Evolutionary conservation across 1,140 invertebrate genomes (phyloP), one percentile per base, ranked within the genome.

Genomic region (Diabrotica virgifera): DNA sequence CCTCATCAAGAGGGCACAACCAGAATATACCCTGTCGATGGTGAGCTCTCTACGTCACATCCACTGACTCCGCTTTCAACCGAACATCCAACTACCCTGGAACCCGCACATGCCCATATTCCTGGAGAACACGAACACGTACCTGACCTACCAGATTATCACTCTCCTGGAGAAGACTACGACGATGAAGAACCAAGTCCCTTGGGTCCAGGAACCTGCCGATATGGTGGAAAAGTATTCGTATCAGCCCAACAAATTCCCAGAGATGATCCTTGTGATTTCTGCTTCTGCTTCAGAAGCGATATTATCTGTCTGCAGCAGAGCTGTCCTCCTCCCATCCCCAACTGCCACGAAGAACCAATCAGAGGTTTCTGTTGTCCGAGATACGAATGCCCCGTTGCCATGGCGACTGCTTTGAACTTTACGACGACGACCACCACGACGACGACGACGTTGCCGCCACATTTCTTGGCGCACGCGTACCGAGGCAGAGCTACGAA

Each of bases 231-330:
- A 70, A 94, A 94, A 80, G 88, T 96, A 46, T 96, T 94, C 75
- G 91, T 95, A 38, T 96, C 93, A 0, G 94, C 94, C 5, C 94
- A 96, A 81, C 95, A 97, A 82, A 95, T 97, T 68, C 94, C 94
- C 14, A 83, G 94, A 70, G 91, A 95, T 65, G 93, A 97, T 82
- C 93, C 94, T 36, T 97, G 95, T 77, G 94, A 96, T 76, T 97
- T 96, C 83, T 97, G 95, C 80, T 97, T 97, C 88, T 97, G 95
- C 84, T 97, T 96, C 84, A 86, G 94, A 80, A 94, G 93, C 76
- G 95, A 96, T 76, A 96, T 97, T 68, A 96, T 97, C 70, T 97
- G 95, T 73, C 81, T 97, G 52, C 94, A 96, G 80, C 95, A 97
- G 78, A 94, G 92, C 74, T 97, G 95, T 81, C 95, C 95, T 58